Evolutionary conservation across 2,888 invertebrate species (phyloP), one percentile per base, ranked within the genome.

Genomic region (Torymus auratus): DNA sequence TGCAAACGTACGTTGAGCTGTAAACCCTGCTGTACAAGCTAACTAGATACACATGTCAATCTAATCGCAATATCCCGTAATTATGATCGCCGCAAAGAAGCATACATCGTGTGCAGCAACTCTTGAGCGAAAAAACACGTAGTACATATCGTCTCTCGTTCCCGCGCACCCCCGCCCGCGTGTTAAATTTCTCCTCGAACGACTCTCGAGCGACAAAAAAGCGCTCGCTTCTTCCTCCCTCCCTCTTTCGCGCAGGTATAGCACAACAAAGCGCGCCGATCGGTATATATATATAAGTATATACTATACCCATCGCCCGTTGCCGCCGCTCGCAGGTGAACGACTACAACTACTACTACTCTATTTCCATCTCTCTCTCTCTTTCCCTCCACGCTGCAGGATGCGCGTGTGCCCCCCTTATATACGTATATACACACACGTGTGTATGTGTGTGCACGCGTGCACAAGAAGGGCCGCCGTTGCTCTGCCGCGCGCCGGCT

Each of bases 171-270:
- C 52, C 1, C 41, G 50, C n/a, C n/a, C 61, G 70, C 14, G 69
- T 79, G 73, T 79, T 73, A 73, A 78, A 62, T 78, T 72, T 72
- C 78, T 71, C 67, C 78, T 71, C 67, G 20, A 71, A 50, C 23
- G 17, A 20, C 23, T 7, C 55, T 12, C 28, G 67, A 77, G 20
- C 28, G 64, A 41, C 13, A 83, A 85, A 84, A 86, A 86, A 86
- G 86, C 85, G 83, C 72, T 86, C 84, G 86, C 86, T 20, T 20
- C 20, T 20, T 20, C 20, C 20, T 20, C 20, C 1, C 20, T 20
- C 20, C 20, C 20, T 20, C 20, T 2, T 2, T 20, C 20, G 5
- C 41, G 41, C 41, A 41, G 41, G 41, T 41, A 41, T 41, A 41
- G 5, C 5, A 41, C 41, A 20, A 41, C 41, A 41, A 41, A 41